Evolutionary conservation across 2,113 vertebrate species (phyloP), one percentile per base, ranked within the genome.

Genomic region (Scatophagus argus): DNA sequence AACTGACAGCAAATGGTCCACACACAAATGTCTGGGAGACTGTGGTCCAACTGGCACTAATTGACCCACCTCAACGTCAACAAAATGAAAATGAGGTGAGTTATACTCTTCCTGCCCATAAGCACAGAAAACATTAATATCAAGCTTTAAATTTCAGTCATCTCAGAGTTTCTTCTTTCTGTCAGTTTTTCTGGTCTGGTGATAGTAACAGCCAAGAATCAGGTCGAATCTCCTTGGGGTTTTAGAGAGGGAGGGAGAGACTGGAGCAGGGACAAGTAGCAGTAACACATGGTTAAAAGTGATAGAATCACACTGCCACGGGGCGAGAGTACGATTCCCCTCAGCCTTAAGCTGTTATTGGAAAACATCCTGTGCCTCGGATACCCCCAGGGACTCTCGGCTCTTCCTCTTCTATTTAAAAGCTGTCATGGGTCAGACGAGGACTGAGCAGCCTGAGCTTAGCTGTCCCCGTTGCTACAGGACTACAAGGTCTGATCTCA

Each of bases 1-100:
- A 93, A 29, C 93, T 98, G 74, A 96, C 94, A 0, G 96, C 95
- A 76, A 94, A 95, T 47, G 90, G 79, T 55, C 95, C 94, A 21
- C 90, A 81, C 5, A 86, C 93, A 10, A 84, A 92, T 74, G 92
- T 91, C 6, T 97, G 97, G 97, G 95, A 97, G 39, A 85, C 95
- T 0, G 71, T 94, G 61, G 90, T 97, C 90, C 94, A 95, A 55
- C 91, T 98, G 69, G 93, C 95, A 73, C 94, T 95, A 82, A 88
- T 68, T 54, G 91, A 95, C 77, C 93, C 90, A 62, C 89, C 94
- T n/a, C 60, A 63, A 0, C 25, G 87, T 12, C 89, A 87, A 0
- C 94, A 79, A 82, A 90, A 76, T 0, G 92, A 82, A 34, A 93
- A 95, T 89, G 94, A 96, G 95, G 97, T 98, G 87, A 86, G 89